Evolutionary conservation across 2,888 invertebrate genomes (phyloP), one percentile per base, ranked within the genome.

Genomic region (Dione vanillae): DNA sequence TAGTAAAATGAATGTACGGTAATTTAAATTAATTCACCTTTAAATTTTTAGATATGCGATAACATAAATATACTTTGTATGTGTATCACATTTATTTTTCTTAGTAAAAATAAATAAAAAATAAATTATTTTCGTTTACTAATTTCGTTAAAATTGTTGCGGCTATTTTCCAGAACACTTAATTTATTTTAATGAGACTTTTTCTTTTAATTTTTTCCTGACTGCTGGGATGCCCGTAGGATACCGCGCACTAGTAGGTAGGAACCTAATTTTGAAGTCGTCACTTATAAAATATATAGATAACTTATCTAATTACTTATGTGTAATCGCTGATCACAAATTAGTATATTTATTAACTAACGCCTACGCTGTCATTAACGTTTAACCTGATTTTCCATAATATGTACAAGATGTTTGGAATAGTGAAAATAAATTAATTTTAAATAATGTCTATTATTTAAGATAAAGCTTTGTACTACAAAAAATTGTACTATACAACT

Each of bases 371-470:
- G 54, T 56, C 54, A 16, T 56, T 56, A 56, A 11, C 16, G 56
- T 56, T 56, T 56, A 56, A 56, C 56, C 56, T 56, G 56, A 56
- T 56, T 56, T 56, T 7, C 16, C 40, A 40, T 56, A 54, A 6
- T 37, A 37, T 40, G 16, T 11, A 16, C 16, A 56, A 37, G 37
- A 40, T 12, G 16, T 54, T 54, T 54, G 14, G n/a, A 35, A 27
- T 14, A 14, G 52, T 54, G 35, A 54, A 54, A 37, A 2, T 56
- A 16, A 56, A 56, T 40, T 56, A 40, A 56, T 56, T 56, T 40
- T 40, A 56, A 16, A 37, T 6, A 40, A 40, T 10, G 16, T 19
- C 56, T 56, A n/a, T 45, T n/a, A n/a, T 2, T 54, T 40, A 40
- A 40, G 12, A 56, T 56, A 2, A n/a, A 37, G 6, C 2, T 56